Conservation (phyloP, 2,888 invertebrate genomes). For the Tachystola acroxantha region DNA sequence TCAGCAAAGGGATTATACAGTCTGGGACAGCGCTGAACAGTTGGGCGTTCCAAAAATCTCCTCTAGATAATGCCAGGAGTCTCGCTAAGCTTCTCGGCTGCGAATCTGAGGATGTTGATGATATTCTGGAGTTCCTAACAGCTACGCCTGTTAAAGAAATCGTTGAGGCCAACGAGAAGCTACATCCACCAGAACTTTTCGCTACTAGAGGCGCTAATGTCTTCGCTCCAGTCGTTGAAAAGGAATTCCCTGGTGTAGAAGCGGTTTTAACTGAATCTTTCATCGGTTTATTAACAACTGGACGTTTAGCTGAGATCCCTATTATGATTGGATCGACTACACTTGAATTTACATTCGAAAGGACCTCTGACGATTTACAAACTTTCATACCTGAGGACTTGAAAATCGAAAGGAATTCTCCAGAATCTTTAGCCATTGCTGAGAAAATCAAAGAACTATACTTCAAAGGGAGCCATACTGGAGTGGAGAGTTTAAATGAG, state of each 20-base stretch:
- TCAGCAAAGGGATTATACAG: conserved; percentile 58
- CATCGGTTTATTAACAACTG: conserved; percentile 51
- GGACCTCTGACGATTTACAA: conserved; percentile 45
- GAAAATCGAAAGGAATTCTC: conserved; percentile 44
- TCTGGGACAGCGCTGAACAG: conserved; percentile 47
- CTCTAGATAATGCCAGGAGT: conserved; percentile 46
- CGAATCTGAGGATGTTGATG: conserved; percentile 47
- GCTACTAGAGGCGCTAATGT: conserved; percentile 20
- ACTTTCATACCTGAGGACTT: conserved; percentile 47
- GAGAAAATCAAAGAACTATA: conserved; percentile 49
- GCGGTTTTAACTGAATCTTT: conserved; percentile 52
- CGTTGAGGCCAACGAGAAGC: conserved; percentile 39
- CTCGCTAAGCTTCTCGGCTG: conserved; percentile 50
- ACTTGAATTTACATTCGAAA: conserved; percentile 40
- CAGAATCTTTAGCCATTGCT: conserved; percentile 40
- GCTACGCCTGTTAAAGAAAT: conserved; percentile 54
- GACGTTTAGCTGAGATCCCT: conserved; percentile 52
- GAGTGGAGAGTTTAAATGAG: conserved; percentile 39
- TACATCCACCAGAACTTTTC: conserved; percentile 21
- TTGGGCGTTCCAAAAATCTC: conserved; percentile 44
- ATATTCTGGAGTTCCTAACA: conserved; percentile 53
- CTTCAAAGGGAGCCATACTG: conserved; percentile 40
- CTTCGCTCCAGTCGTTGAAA: conserved; percentile 52
- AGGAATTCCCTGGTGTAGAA: conserved; percentile 58
- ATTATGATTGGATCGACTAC: conserved; percentile 56